Evolutionary conservation across 2,113 vertebrate species (phyloP), one percentile per base, ranked within the genome.

Genomic region (Phaethon lepturus): DNA sequence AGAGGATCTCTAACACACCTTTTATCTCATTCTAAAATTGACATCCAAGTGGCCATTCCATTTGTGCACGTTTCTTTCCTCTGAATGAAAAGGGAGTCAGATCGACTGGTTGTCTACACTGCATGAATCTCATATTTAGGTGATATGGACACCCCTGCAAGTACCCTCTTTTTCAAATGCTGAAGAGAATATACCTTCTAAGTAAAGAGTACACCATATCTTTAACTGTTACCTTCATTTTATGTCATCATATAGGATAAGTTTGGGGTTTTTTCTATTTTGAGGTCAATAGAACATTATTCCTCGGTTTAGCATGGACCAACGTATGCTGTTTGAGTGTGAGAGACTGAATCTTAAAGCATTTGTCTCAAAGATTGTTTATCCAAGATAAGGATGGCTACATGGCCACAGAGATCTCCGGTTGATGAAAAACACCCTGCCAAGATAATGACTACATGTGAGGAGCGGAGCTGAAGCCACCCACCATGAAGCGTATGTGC

Each of bases 131-230:
- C 40, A 38, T 31, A 58, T 31, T 88, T 72, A 49, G 22, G 24
- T 69, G 20, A 12, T 60, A 53, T 6, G 6, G 26, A 33, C 2
- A 0, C 3, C 3, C 9, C 4, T 28, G 2, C 28, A 86, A 75
- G 3, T 35, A 86, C 10, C 6, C 1, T 49, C 10, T 38, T 73
- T 50, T 45, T 78, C 28, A 64, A 44, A 75, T n/a, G 2, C 3
- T 49, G 10, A 56, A 24, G 7, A 44, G 12, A 75, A 71, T n/a
- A 76, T 17, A 35, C 4, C 3, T 29, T 17, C 31, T 40, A 68
- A 67, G 11, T 58, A 74, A 80, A 67, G 24, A 66, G 6, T 18
- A 10, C 2, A 25, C 28, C 1, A 4, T 7, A 52, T 73, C 76
- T 52, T 5, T 52, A 76, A 56, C 7, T 13, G 4, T 42, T 79